Conservation (phyloP, 2,113 vertebrate species). For the Poecile atricapillus region DNA sequence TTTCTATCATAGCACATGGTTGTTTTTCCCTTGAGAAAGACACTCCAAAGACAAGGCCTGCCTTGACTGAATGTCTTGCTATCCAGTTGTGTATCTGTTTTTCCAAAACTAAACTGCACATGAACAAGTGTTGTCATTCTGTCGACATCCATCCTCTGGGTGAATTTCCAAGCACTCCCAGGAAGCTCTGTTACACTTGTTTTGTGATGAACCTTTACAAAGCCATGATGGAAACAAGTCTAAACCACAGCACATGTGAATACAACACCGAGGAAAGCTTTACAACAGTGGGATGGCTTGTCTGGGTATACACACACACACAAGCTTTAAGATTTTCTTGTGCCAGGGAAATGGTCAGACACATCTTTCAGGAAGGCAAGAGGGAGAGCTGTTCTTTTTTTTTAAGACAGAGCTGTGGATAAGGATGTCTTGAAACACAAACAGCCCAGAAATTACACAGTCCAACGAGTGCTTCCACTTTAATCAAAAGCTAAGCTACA, state of each 20-base stretch:
- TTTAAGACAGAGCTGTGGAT: not conserved
- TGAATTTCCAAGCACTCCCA: not conserved
- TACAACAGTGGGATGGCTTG: not conserved
- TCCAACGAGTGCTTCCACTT: not conserved
- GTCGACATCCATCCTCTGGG: not conserved
- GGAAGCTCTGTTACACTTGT: not conserved
- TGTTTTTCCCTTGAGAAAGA: not conserved
- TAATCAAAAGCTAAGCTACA: not conserved
- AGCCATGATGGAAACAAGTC: not conserved
- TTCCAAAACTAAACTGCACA: not conserved
- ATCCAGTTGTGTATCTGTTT: not conserved
- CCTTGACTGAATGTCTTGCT: not conserved
- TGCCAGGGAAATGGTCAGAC: not conserved
- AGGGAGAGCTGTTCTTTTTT: not conserved
- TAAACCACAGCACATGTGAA: not conserved
- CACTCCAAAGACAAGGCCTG: not conserved
- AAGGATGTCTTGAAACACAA: not conserved
- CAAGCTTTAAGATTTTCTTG: not conserved
- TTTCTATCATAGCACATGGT: not conserved
- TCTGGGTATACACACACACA: not conserved
- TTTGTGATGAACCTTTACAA: not conserved
- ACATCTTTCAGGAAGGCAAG: not conserved
- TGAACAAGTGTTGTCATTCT: not conserved
- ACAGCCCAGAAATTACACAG: not conserved
- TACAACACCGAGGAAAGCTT: not conserved